Evolutionary conservation across 2,888 invertebrate species (phyloP), one percentile per base, ranked within the genome.

Genomic region (Platypus cylindrus): DNA sequence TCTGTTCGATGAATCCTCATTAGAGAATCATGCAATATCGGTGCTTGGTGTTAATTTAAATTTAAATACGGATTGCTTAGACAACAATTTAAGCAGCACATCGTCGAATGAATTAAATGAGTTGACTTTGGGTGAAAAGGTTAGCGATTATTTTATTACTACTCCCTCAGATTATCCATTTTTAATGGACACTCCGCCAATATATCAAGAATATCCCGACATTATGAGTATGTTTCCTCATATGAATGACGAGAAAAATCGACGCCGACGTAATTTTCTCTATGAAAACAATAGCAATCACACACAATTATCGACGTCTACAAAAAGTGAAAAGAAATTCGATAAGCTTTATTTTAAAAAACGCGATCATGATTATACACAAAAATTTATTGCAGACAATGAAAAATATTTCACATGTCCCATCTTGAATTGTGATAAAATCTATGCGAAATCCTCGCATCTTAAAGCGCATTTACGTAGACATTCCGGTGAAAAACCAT

Each of bases 371-470:
- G 55, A 59, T 38, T 56, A 58, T 44, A 48, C 53, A 2, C 52
- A 56, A 25, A 56, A 54, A 34, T 51, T 46, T n/a, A 41, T 35
- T 26, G 4, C 34, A 9, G 48, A 48, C 31, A 55, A 57, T 7
- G 59, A 71, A 51, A 71, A 71, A 48, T 67, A 68, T 50, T 85
- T 70, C 62, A 73, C 71, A 43, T 84, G 75, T 60, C 75, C 77
- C 1, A 78, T 77, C 45, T 67, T 68, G 3, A 72, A 73, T 31
- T 86, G 86, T 51, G 71, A 73, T 13, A 83, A 90, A 65, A 66
- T 84, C 2, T 91, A 91, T 52, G 84, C 86, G 18, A 91, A 91
- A 57, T 80, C 86, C 2, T 89, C 89, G 1, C 90, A 91, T 56
- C 68, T 91, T 24, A 84, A 89, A 50, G 89, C 90, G 5, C 91